These are phyloP conservation scores for Bombus sibiricus DNA, from an alignment of 1,140 invertebrate species.

Conservation along the genomic window DNA sequence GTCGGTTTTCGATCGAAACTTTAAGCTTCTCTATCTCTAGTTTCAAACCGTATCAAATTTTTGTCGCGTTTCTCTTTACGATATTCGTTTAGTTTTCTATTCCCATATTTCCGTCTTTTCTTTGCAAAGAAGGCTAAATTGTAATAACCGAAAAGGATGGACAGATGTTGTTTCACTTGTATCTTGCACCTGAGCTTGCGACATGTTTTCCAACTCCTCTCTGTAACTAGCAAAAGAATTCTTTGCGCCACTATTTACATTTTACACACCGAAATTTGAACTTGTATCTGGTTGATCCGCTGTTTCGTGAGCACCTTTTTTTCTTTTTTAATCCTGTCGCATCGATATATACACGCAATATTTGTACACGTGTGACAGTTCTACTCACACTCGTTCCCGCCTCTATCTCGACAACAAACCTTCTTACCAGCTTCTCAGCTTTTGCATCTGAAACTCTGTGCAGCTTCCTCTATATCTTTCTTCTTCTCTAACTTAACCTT, in stretches of 20 bases:
- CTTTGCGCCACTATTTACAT: neutral
- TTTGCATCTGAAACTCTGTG: constrained; percentile 75
- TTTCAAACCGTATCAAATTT: constrained; percentile 11
- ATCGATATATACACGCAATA: constrained; percentile 10
- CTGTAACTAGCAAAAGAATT: constrained; percentile 1
- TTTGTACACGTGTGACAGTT: constrained; percentile 6
- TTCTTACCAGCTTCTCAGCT: constrained; percentile 75
- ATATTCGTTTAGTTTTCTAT: neutral
- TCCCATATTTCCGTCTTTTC: neutral
- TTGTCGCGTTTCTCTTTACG: neutral
- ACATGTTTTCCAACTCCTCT: neutral
- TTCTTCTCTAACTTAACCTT: neutral
- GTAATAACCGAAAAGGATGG: neutral
- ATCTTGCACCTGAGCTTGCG: constrained; percentile 31
- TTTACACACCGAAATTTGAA: constrained; percentile 6
- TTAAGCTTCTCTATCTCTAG: neutral
- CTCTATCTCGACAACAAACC: constrained; percentile 14
- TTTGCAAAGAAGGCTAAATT: neutral
- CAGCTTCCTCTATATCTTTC: constrained; percentile 70
- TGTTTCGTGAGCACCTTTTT: constrained; percentile 7
- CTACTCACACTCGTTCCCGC: neutral
- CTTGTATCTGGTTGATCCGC: neutral
- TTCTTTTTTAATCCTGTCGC: neutral
- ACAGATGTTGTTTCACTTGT: neutral
- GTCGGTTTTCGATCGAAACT: neutral